Percentiles rank a stretch among this genome's conserved stretches.
Evolutionary conservation across 2,888 invertebrate species (phyloP).

Genomic region (Dryocosmus kuriphilus): DNA sequence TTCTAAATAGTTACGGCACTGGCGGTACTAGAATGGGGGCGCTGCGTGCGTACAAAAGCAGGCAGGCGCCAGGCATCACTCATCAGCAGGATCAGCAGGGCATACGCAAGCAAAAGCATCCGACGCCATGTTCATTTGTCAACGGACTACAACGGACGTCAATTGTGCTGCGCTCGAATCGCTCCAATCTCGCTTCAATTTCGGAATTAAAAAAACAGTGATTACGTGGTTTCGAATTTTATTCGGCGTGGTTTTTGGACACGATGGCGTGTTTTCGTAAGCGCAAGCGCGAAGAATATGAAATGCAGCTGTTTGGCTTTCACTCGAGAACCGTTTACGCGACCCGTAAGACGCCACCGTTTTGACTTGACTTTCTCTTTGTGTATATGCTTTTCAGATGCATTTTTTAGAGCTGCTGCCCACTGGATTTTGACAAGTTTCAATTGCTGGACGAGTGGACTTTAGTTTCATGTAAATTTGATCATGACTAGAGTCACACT

Average conservation of each 20-base stretch:
- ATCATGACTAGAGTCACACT: slow-evolving; percentile 76
- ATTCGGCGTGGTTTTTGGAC: slow-evolving; percentile 20
- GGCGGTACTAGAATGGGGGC: background rate
- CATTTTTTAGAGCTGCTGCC: slow-evolving; percentile 5
- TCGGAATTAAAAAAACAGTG: slow-evolving; percentile 14
- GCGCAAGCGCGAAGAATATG: slow-evolving; percentile 70
- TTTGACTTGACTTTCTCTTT: slow-evolving; percentile 42
- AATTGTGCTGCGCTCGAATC: background rate
- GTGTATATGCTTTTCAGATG: slow-evolving; percentile 41
- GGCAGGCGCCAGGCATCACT: too few species aligned
- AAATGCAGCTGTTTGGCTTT: slow-evolving; percentile 72
- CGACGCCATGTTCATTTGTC: slow-evolving; percentile 72
- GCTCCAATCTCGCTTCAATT: background rate
- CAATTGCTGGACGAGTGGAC: slow-evolving; percentile 70
- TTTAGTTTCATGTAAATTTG: slow-evolving; percentile 72
- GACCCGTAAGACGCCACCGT: slow-evolving; percentile 65
- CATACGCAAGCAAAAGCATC: slow-evolving; percentile 28
- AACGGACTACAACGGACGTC: slow-evolving; percentile 67
- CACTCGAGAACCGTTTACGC: slow-evolving; percentile 68
- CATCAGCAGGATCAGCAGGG: too few species aligned
- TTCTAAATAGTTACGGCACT: background rate
- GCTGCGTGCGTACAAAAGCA: too few species aligned
- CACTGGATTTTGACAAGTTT: slow-evolving; percentile 50
- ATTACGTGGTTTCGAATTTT: slow-evolving; percentile 24
- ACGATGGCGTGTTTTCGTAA: slow-evolving; percentile 59